Base-by-base conservation (phyloP, 2,113 vertebrate genomes). In the Tiliqua scincoides region DNA sequence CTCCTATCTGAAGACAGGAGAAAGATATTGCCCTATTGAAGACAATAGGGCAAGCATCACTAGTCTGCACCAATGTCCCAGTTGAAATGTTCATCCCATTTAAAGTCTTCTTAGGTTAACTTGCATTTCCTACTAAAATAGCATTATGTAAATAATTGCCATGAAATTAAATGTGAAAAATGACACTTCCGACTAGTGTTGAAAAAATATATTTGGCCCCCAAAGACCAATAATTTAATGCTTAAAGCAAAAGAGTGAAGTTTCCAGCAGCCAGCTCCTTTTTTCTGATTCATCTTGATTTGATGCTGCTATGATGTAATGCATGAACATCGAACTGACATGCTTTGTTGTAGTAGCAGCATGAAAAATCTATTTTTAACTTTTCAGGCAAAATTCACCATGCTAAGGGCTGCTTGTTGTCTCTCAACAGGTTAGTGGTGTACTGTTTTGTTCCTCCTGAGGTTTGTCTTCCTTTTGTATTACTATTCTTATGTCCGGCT, bases 401-500 rank as follows among this genome's bases (percentile, higher is more conserved):
- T 35, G 0, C 6, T 14, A 48, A 76, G 71, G 67, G 32, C 27
- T 87, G 20, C 68, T 35, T 87, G 1, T 48, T 85, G 3, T 8
- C 57, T 81, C 25, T 68, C 25, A 20, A 0, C 5, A 65, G 25
- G 20, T 70, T 72, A 82, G 21, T 32, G 15, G 3, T 1, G 10
- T n/a, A 23, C 68, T 88, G 17, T 71, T 1, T 2, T 0, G 30
- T n/a, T 75, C 43, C 65, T 88, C 35, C 3, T 8, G 61, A 78
- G 30, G 1, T 23, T 54, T 54, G 14, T 73, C 12, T 27, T 40
- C 10, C 67, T 75, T 48, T 0, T 5, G n/a, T 75, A 12, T 48
- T 54, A 30, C 57, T 4, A 4, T 25, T 30, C 72, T 9, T 1
- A 9, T 11, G 7, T 2, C 3, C n/a, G n/a, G n/a, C n/a, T 0